A percentile compares a stretch with the other conserved stretches of the same genome.
Conservation (phyloP, 2,113 vertebrate species). For the Conger conger region DNA sequence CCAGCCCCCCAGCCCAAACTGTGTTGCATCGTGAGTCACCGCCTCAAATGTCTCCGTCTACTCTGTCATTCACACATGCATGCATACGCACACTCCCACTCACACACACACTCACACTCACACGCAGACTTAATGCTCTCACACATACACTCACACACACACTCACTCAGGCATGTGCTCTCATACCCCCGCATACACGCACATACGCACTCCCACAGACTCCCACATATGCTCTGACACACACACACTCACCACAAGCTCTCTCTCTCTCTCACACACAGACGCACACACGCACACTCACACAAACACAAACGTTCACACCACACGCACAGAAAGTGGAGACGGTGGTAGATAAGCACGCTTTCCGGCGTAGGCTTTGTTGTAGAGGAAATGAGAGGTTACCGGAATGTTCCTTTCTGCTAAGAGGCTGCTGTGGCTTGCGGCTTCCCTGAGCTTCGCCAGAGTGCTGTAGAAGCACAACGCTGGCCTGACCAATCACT, state of each 20-base stretch:
- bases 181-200: neutral
- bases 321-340: neutral
- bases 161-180: neutral
- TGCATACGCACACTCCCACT: neutral
- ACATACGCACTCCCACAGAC: neutral
- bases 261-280: neutral
- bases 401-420: neutral
- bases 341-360: neutral
- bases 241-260: neutral
- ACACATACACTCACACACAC: neutral
- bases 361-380: neutral
- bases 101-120: neutral
- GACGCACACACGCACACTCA: neutral
- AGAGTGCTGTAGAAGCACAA: neutral
- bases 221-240: too few species aligned
- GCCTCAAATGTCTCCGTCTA: neutral
- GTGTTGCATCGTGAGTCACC: conserved; percentile 49
- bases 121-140: too few species aligned
- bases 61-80: neutral
- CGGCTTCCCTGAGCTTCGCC: neutral
- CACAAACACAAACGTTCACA: neutral
- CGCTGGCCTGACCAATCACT: neutral
- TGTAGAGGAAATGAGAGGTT: neutral
- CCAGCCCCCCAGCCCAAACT: conserved; percentile 44
- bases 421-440: neutral